Conservation (phyloP, 2,888 invertebrate species). For the Macrosoma leucophasiata region DNA sequence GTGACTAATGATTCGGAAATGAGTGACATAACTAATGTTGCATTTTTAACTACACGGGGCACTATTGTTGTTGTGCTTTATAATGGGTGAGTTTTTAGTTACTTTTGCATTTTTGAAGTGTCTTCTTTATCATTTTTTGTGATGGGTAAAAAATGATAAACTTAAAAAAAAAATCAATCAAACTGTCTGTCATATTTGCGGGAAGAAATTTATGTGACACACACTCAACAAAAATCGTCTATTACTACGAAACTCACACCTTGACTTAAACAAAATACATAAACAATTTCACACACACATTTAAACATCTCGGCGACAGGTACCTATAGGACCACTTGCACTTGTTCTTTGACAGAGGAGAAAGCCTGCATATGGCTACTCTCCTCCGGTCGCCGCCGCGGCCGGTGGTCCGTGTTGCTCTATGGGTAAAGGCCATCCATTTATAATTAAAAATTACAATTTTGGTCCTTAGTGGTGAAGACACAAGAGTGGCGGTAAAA, state of each 20-base stretch:
- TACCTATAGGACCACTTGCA: too few relatives aligned
- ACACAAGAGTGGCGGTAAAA: background rate
- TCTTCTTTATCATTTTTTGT: background rate
- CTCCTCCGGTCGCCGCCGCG: too few relatives aligned
- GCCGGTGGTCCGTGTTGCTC: too few relatives aligned
- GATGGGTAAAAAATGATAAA: too few relatives aligned
- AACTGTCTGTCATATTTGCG: background rate
- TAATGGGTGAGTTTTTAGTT: conserved; percentile 16
- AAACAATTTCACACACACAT: too few relatives aligned
- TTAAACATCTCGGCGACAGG: too few relatives aligned
- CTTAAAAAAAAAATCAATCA: background rate
- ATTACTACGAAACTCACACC: background rate
- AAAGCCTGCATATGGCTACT: too few relatives aligned
- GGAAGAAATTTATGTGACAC: background rate
- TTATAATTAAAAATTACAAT: background rate
- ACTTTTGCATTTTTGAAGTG: background rate
- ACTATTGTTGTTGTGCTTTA: conserved; percentile 16
- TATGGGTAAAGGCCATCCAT: background rate
- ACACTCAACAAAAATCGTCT: background rate
- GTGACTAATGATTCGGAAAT: conserved; percentile 12
- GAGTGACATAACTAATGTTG: conserved; percentile 7
- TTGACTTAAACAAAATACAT: too few relatives aligned
- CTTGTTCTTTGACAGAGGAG: too few relatives aligned
- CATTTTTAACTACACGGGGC: conserved; percentile 14
- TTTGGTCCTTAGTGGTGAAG: background rate